These are phyloP conservation scores for Rhamphomyia laevipes DNA, from an alignment of 2,888 invertebrate species.

Conservation along the genomic window DNA sequence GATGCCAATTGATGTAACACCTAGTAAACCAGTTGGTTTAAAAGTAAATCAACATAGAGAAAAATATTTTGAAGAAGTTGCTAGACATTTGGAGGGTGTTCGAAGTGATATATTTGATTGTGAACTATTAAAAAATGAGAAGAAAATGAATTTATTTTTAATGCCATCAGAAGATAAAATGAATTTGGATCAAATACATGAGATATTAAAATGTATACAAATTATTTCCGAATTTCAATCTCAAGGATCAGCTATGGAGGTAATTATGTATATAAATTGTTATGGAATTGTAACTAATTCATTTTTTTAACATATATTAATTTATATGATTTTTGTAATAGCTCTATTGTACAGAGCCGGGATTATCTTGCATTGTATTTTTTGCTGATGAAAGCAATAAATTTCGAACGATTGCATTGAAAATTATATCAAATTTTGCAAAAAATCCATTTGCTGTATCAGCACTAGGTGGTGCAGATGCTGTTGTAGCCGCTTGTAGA, in stretches of 20 bases:
- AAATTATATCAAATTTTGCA: constrained; percentile 34
- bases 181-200: constrained; percentile 26
- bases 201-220: constrained; percentile 31
- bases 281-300: background rate
- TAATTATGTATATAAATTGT: constrained; percentile 9
- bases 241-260: constrained; percentile 25
- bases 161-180: constrained; percentile 26
- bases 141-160: constrained; percentile 23
- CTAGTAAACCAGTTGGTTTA: constrained; percentile 23
- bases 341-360: constrained; percentile 13
- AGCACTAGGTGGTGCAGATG: constrained; percentile 30
- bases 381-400: constrained; percentile 28
- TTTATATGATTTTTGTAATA: background rate
- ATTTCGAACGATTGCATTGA: constrained; percentile 27
- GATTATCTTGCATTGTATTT: constrained; percentile 29
- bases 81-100: constrained; percentile 32
- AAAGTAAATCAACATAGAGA: constrained; percentile 33
- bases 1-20: constrained; percentile 15
- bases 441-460: constrained; percentile 27
- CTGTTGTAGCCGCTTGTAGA: constrained; percentile 32
- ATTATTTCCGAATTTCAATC: constrained; percentile 27
- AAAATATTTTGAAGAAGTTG: constrained; percentile 35
- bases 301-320: background rate
- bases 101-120: constrained; percentile 34
- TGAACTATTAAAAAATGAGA: constrained; percentile 27